Conservation (phyloP, 2,113 vertebrate species). For the Seriola quinqueradiata region DNA sequence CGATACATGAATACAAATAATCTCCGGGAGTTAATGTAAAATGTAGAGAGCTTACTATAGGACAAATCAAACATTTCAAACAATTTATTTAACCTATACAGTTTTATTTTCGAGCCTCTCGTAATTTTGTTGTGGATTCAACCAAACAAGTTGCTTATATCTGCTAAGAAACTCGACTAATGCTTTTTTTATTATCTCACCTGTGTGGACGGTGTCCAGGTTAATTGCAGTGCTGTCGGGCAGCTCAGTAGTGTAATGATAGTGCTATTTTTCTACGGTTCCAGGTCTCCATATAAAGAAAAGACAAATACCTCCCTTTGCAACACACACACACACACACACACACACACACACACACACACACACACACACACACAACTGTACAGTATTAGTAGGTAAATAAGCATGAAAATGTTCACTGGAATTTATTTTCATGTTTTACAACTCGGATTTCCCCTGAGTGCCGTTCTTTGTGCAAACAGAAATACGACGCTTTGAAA, state of each 20-base stretch:
- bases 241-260: too few species aligned
- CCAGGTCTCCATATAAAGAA: too few species aligned
- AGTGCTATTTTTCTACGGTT: too few species aligned
- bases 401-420: constrained; percentile 20
- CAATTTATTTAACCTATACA: not conserved
- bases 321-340: not conserved
- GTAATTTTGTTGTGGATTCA: not conserved
- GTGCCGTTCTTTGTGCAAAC: constrained; percentile 9
- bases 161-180: not conserved
- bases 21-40: not conserved
- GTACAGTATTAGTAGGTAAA: constrained; percentile 7
- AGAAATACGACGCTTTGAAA: constrained; percentile 50
- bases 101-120: not conserved
- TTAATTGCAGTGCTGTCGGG: too few species aligned
- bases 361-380: not conserved
- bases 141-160: not conserved
- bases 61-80: too few species aligned
- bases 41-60: not conserved
- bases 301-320: too few species aligned
- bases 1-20: not conserved
- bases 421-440: constrained; percentile 35
- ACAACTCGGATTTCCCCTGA: constrained; percentile 13
- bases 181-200: not conserved
- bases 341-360: not conserved
- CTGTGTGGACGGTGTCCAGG: too few species aligned